A percentile compares a stretch with the other conserved stretches of the same genome.
phyloP scores from a whole-genome alignment of 2,888 invertebrate species.

The Dicranocentrus wangi region DNA sequence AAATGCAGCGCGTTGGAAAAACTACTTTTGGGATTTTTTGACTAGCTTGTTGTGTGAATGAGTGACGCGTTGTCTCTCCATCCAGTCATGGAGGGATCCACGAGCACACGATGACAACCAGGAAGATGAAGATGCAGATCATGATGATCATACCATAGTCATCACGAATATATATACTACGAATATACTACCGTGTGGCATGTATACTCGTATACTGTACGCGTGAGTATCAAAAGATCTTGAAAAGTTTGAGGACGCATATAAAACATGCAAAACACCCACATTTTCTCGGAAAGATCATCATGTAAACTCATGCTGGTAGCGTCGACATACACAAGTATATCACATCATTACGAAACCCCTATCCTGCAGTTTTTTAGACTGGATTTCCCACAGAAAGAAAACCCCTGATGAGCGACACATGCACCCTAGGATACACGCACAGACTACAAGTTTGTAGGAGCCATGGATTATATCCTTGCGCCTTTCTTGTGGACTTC shows the following conservation, averaged over 20 bases:
- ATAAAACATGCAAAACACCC: constrained; percentile 25
- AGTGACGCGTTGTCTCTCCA: constrained; percentile 62
- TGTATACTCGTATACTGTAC: too few relatives aligned
- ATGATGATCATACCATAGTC: constrained; percentile 36
- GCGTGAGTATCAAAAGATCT: too few relatives aligned
- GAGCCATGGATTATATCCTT: too few relatives aligned
- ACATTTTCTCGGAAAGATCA: constrained; percentile 40
- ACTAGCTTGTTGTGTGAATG: constrained; percentile 44
- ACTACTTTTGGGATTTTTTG: constrained; percentile 30
- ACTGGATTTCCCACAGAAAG: too few relatives aligned
- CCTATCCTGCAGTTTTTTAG: too few relatives aligned
- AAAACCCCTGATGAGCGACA: too few relatives aligned
- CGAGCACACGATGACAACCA: constrained; percentile 47
- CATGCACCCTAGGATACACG: background rate
- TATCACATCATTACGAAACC: too few relatives aligned
- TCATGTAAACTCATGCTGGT: constrained; percentile 29
- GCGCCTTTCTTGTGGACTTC: too few relatives aligned
- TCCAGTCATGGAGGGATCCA: constrained; percentile 37
- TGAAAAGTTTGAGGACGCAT: too few relatives aligned
- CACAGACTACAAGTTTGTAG: too few relatives aligned
- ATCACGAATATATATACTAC: background rate
- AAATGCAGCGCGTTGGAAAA: constrained; percentile 17
- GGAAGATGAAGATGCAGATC: constrained; percentile 46
- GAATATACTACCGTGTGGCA: too few relatives aligned
- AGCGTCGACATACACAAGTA: too few relatives aligned